These are phyloP conservation scores for Phalanger gymnotis DNA, from an alignment of 2,797 vertebrate genomes.

Conservation along the genomic window DNA sequence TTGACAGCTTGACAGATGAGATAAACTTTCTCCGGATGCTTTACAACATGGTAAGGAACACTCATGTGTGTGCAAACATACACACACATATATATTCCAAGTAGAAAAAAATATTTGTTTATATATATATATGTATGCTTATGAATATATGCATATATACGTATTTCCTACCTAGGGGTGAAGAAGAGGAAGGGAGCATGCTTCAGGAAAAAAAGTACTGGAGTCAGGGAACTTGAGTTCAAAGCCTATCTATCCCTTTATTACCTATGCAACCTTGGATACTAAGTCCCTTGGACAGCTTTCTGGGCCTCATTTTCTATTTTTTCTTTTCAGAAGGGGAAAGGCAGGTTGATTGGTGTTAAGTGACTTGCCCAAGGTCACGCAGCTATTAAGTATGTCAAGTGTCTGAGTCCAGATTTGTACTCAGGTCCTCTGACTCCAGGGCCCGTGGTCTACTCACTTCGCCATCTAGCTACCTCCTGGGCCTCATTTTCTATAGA, in stretches of 20 bases:
- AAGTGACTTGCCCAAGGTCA: too few species aligned
- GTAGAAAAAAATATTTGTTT: background rate
- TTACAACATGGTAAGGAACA: conserved; percentile 75
- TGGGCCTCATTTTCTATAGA: background rate
- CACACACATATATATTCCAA: background rate
- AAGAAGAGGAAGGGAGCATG: background rate
- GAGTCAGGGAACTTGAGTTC: background rate
- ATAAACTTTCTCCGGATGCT: conserved; percentile 76
- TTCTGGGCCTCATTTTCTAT: background rate
- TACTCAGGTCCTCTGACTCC: too few species aligned
- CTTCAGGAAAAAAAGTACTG: background rate
- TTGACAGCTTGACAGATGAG: conserved; percentile 72
- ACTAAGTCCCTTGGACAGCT: background rate
- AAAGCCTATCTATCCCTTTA: background rate
- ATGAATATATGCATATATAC: background rate
- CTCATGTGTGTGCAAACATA: background rate
- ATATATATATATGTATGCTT: background rate
- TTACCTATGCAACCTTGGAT: background rate
- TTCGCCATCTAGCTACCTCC: too few species aligned
- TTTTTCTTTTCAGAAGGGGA: too few species aligned
- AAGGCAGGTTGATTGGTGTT: too few species aligned
- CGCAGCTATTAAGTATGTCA: too few species aligned
- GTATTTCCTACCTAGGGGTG: background rate
- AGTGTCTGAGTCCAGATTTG: too few species aligned
- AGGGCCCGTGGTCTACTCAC: too few species aligned